Evolutionary conservation across 1,140 invertebrate genomes (phyloP).

Genomic region (Mercenaria mercenaria): DNA sequence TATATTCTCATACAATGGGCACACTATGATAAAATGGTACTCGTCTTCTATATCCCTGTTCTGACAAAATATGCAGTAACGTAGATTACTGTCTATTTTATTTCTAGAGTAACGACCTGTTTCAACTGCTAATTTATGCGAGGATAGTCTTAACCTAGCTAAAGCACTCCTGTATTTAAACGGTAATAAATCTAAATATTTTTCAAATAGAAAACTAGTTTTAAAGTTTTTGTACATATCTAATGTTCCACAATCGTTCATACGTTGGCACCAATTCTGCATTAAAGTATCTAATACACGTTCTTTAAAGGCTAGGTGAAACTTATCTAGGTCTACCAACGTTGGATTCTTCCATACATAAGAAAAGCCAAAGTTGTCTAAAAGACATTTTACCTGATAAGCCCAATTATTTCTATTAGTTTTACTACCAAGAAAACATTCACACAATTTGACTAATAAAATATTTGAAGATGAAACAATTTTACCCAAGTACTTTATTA

Average conservation of each 20-base stretch:
- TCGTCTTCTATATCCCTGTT: not conserved
- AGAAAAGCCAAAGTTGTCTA: not conserved
- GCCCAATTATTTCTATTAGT: not conserved
- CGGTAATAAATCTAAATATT: not conserved
- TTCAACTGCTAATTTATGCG: not conserved
- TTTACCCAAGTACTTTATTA: too few relatives aligned
- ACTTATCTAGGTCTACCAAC: not conserved
- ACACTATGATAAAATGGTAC: constrained; percentile 12
- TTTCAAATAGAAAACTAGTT: not conserved
- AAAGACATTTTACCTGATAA: not conserved
- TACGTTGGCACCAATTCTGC: not conserved
- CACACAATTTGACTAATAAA: too few relatives aligned
- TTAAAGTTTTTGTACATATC: not conserved
- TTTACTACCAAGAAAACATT: too few relatives aligned
- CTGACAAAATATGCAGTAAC: not conserved
- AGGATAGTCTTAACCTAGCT: not conserved
- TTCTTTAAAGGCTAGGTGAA: not conserved
- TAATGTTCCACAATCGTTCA: not conserved
- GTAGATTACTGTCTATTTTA: not conserved
- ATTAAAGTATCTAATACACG: not conserved
- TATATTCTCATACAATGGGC: not conserved
- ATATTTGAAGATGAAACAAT: too few relatives aligned
- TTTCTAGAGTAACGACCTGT: not conserved
- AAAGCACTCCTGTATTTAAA: not conserved
- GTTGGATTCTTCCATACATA: not conserved